Percentiles rank a stretch among this genome's conserved stretches.
Conservation (phyloP, 2,113 vertebrate species). For the Takifugu bimaculatus region DNA sequence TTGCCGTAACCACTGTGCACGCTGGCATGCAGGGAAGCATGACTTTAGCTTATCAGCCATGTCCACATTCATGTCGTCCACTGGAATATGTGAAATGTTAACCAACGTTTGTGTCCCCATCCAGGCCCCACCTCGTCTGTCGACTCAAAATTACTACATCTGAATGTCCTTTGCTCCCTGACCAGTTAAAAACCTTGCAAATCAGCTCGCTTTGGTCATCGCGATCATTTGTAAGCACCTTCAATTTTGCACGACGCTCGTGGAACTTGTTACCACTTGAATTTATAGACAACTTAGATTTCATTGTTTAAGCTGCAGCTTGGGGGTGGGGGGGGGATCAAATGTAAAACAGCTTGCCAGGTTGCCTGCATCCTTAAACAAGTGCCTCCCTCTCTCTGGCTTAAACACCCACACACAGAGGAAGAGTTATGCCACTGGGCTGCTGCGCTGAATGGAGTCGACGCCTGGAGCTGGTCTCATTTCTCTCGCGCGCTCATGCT, state of each 20-base stretch:
- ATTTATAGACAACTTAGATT: constrained; percentile 57
- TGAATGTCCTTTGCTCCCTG: too few species aligned
- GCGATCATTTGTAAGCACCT: not conserved
- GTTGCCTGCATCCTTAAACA: constrained; percentile 44
- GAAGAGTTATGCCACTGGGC: constrained; percentile 37
- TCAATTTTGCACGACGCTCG: constrained; percentile 7
- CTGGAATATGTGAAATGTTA: too few species aligned
- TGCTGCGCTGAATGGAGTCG: constrained; percentile 43
- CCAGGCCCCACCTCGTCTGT: too few species aligned
- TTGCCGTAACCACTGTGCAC: too few species aligned
- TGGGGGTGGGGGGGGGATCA: constrained; percentile 39
- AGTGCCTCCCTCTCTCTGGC: constrained; percentile 33
- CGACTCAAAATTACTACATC: too few species aligned
- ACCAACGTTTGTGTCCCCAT: too few species aligned
- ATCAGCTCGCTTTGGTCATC: not conserved
- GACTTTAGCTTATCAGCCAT: too few species aligned
- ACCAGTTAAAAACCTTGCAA: too few species aligned
- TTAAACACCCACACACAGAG: constrained; percentile 17
- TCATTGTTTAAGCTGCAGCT: constrained; percentile 44
- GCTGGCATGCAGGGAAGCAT: too few species aligned
- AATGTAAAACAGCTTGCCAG: constrained; percentile 58
- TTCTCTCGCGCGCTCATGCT: constrained; percentile 38
- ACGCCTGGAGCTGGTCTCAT: constrained; percentile 39
- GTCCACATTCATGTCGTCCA: too few species aligned
- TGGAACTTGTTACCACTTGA: constrained; percentile 46